Evolutionary conservation across 2,113 vertebrate genomes (phyloP), one percentile per base, ranked within the genome.

Genomic region (Henicopernis longicauda): DNA sequence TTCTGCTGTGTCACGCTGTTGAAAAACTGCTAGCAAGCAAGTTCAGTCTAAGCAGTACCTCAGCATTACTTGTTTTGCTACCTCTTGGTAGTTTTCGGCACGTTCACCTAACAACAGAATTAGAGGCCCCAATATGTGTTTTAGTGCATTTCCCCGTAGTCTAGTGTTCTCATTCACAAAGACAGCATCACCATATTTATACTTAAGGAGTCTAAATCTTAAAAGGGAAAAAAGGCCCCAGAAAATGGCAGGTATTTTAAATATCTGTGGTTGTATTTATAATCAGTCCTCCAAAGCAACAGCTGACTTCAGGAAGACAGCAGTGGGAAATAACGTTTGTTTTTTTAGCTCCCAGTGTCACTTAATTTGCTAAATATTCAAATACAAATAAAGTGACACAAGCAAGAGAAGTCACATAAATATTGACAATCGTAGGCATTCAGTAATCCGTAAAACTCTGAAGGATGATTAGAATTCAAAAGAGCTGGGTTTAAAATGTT

Each of bases 21-120:
- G 74, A 80, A 80, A 90, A 83, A 58, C 82, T 73, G 34, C 63
- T 62, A 71, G 42, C 32, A 65, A 95, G 67, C 82, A 78, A 83
- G 45, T 78, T 90, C 22, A 70, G 86, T 90, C 50, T 80, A 29
- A 95, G 76, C 26, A 90, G 66, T 20, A 69, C 52, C 49, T 95
- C 54, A 38, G 66, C 27, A 59, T 79, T 70, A n/a, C 71, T 81
- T 92, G 63, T 86, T 92, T 77, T 38, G 45, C 63, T 81, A 14
- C 76, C 25, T 86, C 80, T 50, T 81, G n/a, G 58, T 55, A 76
- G 57, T 92, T 89, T 91, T 78, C n/a, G 83, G 47, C 42, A n/a
- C 49, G 42, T 70, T 86, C 72, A 55, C 0, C 0, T 77, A 73
- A 73, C 44, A 72, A n/a, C 45, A 84, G 44, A 80, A 70, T 77